A percentile compares a stretch with the other conserved stretches of the same genome.
These are phyloP conservation scores for Noctuana brunneofusca DNA, from an alignment of 2,888 invertebrate species.

Conservation along the genomic window DNA sequence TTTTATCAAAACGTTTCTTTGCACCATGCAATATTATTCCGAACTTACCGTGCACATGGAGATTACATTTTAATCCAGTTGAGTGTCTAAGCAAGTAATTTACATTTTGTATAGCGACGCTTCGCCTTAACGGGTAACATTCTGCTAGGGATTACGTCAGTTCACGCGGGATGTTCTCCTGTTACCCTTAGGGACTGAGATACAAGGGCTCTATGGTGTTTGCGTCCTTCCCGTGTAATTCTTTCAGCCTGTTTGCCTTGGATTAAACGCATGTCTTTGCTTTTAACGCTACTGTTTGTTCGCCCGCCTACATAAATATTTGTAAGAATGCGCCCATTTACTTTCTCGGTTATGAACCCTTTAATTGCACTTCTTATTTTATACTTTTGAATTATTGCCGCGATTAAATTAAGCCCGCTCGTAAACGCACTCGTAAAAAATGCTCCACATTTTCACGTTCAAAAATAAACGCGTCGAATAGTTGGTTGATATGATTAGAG, in stretches of 20 bases:
- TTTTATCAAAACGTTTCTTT: conserved; percentile 1
- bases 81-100: conserved; percentile 58
- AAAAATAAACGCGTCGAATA: conserved; percentile 45
- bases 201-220: conserved; percentile 56
- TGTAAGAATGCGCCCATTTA: conserved; percentile 69
- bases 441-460: conserved; percentile 54
- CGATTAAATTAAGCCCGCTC: conserved; percentile 63
- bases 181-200: conserved; percentile 61
- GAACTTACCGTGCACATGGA: conserved; percentile 55
- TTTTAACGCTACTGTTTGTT: conserved; percentile 78
- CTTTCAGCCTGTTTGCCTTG: conserved; percentile 77
- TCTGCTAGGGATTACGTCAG: conserved; percentile 71
- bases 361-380: conserved; percentile 76
- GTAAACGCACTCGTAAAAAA: conserved; percentile 64
- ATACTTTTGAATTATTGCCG: conserved; percentile 69
- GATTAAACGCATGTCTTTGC: conserved; percentile 80
- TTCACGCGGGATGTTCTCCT: conserved; percentile 58
- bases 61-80: conserved; percentile 62
- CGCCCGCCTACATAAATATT: conserved; percentile 74
- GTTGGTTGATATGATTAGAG: conserved; percentile 38
- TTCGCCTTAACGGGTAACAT: conserved; percentile 65
- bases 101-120: conserved; percentile 64
- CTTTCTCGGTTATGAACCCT: conserved; percentile 66
- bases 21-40: background rate
- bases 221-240: conserved; percentile 73